phyloP scores from a whole-genome alignment of 2,797 vertebrate species.

The Crax fasciolata region DNA sequence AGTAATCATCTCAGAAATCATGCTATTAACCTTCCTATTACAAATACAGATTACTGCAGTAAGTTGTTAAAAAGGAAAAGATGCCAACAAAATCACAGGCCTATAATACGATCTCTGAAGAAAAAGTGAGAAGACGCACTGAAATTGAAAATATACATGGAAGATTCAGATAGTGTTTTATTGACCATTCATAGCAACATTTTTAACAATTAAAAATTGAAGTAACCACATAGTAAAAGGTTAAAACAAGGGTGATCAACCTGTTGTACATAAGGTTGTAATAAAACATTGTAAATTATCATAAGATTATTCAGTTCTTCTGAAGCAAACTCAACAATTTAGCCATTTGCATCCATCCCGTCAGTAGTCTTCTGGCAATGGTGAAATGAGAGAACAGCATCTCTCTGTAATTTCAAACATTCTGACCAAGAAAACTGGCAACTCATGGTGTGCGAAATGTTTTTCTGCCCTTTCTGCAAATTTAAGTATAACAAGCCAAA shows the following conservation, averaged over 20 bases:
- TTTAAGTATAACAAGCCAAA: background rate
- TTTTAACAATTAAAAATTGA: background rate
- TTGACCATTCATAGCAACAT: background rate
- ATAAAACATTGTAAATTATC: background rate
- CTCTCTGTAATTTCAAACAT: background rate
- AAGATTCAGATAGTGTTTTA: background rate
- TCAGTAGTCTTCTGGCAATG: background rate
- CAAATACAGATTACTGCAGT: background rate
- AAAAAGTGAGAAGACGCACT: background rate
- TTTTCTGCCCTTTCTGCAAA: background rate
- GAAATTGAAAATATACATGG: background rate
- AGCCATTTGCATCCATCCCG: background rate
- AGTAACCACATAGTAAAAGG: background rate
- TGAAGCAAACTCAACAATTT: background rate
- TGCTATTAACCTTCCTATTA: background rate
- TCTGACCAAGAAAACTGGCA: background rate
- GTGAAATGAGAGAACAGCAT: background rate
- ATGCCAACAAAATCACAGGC: background rate
- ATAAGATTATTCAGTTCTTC: background rate
- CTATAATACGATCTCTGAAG: background rate
- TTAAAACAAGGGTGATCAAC: background rate
- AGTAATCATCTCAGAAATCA: constrained; percentile 7
- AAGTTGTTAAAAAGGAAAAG: background rate
- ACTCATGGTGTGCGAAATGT: background rate
- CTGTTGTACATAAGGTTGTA: background rate